Conservation (phyloP, 2,888 invertebrate genomes). For the Ommatoiulus sabulosus region DNA sequence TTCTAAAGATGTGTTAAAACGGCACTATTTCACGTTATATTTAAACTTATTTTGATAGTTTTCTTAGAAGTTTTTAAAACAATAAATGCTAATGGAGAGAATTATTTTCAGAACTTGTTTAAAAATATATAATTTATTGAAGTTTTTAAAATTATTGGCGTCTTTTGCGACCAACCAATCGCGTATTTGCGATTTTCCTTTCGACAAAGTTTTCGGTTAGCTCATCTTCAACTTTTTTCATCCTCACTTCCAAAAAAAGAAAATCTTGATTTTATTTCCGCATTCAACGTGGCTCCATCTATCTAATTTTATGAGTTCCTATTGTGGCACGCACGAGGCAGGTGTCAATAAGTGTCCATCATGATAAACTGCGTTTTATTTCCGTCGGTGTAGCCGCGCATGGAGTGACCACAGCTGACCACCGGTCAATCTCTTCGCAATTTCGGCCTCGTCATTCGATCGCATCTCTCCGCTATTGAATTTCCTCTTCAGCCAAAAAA, state of each 20-base stretch:
- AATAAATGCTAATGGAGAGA: no score
- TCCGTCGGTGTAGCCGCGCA: background rate
- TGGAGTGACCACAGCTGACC: slow-evolving; percentile 10
- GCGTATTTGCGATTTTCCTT: no score
- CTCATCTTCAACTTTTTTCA: background rate
- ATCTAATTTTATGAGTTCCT: background rate
- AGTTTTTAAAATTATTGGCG: no score
- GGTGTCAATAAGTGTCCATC: slow-evolving; percentile 36
- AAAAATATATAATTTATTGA: no score
- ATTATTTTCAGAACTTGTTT: no score
- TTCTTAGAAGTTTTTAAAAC: no score
- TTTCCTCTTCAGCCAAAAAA: background rate
- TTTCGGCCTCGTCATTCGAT: background rate
- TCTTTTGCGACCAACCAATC: no score
- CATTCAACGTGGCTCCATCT: background rate
- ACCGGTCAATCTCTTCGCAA: background rate
- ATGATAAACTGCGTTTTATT: background rate
- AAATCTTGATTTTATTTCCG: background rate
- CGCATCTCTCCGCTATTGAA: background rate
- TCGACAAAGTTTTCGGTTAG: background rate
- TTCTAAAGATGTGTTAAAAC: no score
- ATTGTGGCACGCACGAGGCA: background rate
- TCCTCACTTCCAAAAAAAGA: no score
- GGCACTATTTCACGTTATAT: no score
- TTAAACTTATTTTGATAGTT: no score